Evolutionary conservation across 2,797 vertebrate genomes (phyloP), one percentile per base, ranked within the genome.

Genomic region (Odontamblyopus rebecca): DNA sequence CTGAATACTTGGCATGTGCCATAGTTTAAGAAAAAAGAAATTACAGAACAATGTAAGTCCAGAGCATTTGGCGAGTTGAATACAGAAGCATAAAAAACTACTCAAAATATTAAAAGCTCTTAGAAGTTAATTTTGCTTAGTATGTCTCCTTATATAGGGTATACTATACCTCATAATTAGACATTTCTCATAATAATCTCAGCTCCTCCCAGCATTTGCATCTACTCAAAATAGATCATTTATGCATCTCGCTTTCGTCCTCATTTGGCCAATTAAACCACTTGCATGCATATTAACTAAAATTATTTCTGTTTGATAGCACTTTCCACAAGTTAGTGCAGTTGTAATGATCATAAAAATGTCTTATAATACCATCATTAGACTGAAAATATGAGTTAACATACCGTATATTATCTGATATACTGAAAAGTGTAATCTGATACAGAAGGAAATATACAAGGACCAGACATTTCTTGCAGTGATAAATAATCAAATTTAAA

Each of bases 161-260:
- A 74, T 68, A 70, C 70, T 77, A 75, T 61, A 70, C 80, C 82
- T 82, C 67, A 71, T 77, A 78, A 88, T 79, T 48, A 5, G 44
- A 48, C 44, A 15, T 48, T 54, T 54, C 53, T 54, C 51, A 53
- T 19, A 53, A n/a, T 53, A n/a, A n/a, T 4, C 44, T 48, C 6
- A n/a, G 51, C 60, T 71, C 67, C 54, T 13, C 56, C 60, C 70
- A 26, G 70, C 71, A 69, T 68, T 26, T 53, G 44, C 67, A 73
- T 50, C 0, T 59, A 27, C 73, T 60, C 35, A 67, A 78, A 81
- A 74, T 64, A 77, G 48, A 70, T 44, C 41, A 13, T 15, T 60
- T 12, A 18, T 44, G 48, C 68, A n/a, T 53, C 54, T 68, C 32
- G 67, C 67, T 83, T 77, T 77, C 62, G 69, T 75, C 61, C 54